Percentiles rank a stretch among this genome's conserved stretches.
phyloP scores from a whole-genome alignment of 2,113 vertebrate species.

The Dicrurus megarhynchus region DNA sequence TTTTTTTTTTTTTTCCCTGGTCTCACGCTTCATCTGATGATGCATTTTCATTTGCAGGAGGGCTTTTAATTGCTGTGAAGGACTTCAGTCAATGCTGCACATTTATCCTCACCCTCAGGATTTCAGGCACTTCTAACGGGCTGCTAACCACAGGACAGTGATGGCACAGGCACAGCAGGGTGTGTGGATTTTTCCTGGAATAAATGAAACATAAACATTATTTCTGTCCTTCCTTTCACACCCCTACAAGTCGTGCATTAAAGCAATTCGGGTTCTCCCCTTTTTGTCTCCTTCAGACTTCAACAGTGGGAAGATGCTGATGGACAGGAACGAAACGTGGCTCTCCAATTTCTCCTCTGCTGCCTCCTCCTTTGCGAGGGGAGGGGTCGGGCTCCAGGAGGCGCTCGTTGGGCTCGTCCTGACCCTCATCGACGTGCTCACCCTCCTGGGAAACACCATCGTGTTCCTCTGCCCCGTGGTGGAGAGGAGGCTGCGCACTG shows the following conservation, averaged over 20 bases:
- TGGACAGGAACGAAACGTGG: slow-evolving; percentile 35
- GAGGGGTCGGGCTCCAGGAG: slow-evolving; percentile 27
- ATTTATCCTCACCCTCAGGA: neutral
- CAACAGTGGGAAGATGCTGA: slow-evolving; percentile 30
- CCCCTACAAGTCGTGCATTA: neutral
- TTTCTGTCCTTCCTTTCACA: neutral
- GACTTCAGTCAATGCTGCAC: neutral
- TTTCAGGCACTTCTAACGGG: neutral
- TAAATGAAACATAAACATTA: neutral
- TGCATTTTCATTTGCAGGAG: neutral
- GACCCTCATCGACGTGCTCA: slow-evolving; percentile 68
- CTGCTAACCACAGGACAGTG: neutral
- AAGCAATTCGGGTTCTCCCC: neutral
- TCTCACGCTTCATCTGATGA: neutral
- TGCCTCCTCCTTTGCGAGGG: slow-evolving; percentile 10
- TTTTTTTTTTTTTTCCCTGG: neutral
- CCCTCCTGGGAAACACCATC: slow-evolving; percentile 61
- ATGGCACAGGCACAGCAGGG: neutral
- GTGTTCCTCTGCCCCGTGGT: slow-evolving; percentile 71
- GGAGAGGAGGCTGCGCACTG: slow-evolving; percentile 66
- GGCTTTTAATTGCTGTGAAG: neutral
- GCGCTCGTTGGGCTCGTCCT: slow-evolving; percentile 54
- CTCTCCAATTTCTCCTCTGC: slow-evolving; percentile 51
- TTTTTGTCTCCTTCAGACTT: neutral
- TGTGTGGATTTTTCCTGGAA: neutral